phyloP scores from a whole-genome alignment of 2,797 vertebrate genomes.

The Trematomus bernacchii region DNA sequence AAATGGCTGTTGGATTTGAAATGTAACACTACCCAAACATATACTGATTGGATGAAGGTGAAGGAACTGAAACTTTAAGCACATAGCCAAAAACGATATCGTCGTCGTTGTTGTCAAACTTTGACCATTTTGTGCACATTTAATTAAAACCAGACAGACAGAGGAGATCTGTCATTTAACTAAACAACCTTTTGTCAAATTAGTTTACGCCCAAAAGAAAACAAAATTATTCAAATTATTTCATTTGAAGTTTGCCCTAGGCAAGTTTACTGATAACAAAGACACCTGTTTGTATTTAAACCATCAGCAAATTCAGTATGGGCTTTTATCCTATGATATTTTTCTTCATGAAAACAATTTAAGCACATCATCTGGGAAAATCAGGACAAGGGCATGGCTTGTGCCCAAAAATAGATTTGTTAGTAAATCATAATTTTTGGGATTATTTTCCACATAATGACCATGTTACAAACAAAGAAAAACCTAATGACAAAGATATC shows the following conservation, averaged over 20 bases:
- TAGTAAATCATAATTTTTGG: background rate
- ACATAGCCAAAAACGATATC: background rate
- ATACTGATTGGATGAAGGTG: background rate
- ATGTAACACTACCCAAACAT: background rate
- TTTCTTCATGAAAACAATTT: background rate
- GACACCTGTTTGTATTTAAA: conserved; percentile 1
- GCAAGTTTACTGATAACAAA: background rate
- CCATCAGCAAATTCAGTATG: background rate
- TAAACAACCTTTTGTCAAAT: background rate
- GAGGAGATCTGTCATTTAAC: background rate
- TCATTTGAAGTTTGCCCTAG: background rate
- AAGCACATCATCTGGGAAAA: background rate
- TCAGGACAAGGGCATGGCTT: background rate
- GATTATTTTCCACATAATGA: background rate
- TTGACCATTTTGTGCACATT: too few species aligned
- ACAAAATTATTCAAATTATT: background rate
- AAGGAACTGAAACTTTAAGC: background rate
- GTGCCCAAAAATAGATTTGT: background rate
- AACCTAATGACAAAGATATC: background rate
- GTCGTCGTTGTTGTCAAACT: background rate
- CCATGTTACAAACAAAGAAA: background rate
- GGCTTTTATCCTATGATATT: background rate
- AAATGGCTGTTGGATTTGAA: background rate
- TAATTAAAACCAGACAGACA: background rate
- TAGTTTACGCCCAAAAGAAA: background rate